Evolutionary conservation across 2,888 invertebrate species (phyloP), one percentile per base, ranked within the genome.

Genomic region (Gerris lacustris): DNA sequence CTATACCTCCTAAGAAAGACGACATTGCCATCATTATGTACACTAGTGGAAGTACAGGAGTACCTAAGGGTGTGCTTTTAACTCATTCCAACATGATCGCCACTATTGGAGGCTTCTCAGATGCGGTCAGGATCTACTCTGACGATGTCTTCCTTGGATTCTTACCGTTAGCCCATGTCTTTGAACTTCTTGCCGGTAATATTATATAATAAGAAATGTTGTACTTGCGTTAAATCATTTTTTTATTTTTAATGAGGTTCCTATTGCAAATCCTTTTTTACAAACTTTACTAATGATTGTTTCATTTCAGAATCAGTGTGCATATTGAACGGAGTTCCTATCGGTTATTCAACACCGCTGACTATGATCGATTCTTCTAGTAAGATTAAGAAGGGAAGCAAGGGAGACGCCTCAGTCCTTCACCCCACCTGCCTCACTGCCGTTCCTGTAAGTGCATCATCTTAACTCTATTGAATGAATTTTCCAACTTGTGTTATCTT

Each of bases 11-110:
- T 2, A 81, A 81, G 6, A 81, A 87, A 6, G 82, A 86, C 15
- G 97, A 98, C 80, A 87, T 90, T 6, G 98, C 98, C 68, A 94
- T 99, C 77, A 90, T 99, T 64, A 99, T 99, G 98, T 99, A 98
- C 84, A 99, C 98, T 4, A 96, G 95, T 76, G 98, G 98, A 6
- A 96, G 96, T 0, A 98, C 98, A 5, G 97, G 96, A 69, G 87
- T 90, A 72, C 96, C 96, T 0, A 96, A 96, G 82, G 96, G 96
- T 77, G 92, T 94, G 15, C 79, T 92, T 31, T 83, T 94, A 47
- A 87, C 91, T 5, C 94, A 94, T 80, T 86, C 86, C 78, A 94
- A 94, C 82, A 87, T 92, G 79, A 84, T 93, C 76, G 84, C 88
- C 62, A 91, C 92, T 44, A 84, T 94, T 78, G 88, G 88, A 79